These are phyloP conservation scores for Amblyteles armatorius DNA, from an alignment of 2,888 invertebrate species.

Conservation along the genomic window DNA sequence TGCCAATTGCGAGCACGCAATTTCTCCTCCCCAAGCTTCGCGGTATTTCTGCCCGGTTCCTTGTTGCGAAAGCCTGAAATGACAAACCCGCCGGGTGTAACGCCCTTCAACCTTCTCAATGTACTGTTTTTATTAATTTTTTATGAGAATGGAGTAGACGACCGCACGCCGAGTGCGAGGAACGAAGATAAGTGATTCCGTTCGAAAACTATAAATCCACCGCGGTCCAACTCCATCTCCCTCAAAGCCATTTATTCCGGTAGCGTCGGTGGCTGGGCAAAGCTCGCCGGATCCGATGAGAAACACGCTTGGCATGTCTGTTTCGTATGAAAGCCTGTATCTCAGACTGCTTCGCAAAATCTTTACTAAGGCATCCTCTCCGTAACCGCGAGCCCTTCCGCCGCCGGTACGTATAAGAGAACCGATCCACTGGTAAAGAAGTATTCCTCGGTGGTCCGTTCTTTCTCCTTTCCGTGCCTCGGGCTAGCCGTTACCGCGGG, in stretches of 20 bases:
- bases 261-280: conserved; percentile 3
- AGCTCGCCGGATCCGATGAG: conserved; percentile 16
- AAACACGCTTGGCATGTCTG: conserved; percentile 5
- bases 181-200: conserved; percentile 48
- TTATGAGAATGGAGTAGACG: background rate
- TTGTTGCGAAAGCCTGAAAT: too few species aligned
- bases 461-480: conserved; percentile 29
- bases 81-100: background rate
- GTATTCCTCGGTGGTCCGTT: conserved; percentile 27
- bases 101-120: background rate
- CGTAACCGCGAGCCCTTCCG: background rate
- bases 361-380: conserved; percentile 21
- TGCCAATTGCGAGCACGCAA: too few species aligned
- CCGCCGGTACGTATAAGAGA: background rate
- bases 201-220: conserved; percentile 30
- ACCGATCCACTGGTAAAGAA: background rate
- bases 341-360: conserved; percentile 12
- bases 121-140: conserved; percentile 3
- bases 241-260: conserved; percentile 26
- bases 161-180: background rate
- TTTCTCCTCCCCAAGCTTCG: too few species aligned
- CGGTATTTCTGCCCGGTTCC: too few species aligned
- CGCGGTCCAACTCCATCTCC: background rate
- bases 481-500: conserved; percentile 44
- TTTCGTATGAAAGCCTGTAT: conserved; percentile 31